Evolutionary conservation across 2,113 vertebrate genomes (phyloP).

Genomic region (Acanthochromis polyacanthus): DNA sequence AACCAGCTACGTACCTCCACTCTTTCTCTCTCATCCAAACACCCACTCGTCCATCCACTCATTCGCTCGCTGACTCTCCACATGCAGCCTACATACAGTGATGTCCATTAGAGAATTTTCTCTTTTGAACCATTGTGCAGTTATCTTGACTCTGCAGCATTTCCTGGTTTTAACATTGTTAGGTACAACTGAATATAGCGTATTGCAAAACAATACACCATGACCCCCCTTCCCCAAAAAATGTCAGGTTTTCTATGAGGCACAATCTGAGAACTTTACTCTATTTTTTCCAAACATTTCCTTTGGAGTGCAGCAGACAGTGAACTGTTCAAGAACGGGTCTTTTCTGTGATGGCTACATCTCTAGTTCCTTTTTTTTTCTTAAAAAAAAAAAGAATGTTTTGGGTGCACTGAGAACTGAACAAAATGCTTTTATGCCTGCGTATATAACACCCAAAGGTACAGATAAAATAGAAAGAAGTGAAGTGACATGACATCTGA

Average conservation of each 20-base stretch:
- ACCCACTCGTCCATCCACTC: conserved; percentile 35
- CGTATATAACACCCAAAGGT: conserved; percentile 29
- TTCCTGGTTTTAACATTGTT: conserved; percentile 37
- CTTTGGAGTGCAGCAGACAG: conserved; percentile 52
- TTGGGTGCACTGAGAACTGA: conserved; percentile 30
- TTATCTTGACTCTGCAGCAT: conserved; percentile 54
- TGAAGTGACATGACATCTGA: conserved; percentile 63
- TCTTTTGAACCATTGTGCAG: conserved; percentile 26
- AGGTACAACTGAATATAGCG: conserved; percentile 44
- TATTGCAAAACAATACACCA: conserved; percentile 35
- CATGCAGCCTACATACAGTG: conserved; percentile 43
- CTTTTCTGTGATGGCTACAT: conserved; percentile 67
- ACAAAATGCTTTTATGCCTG: conserved; percentile 38
- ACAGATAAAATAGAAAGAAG: conserved; percentile 50
- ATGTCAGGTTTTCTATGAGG: conserved; percentile 40
- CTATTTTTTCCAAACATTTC: conserved; percentile 34
- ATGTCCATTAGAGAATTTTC: conserved; percentile 27
- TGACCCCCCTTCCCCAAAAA: not conserved
- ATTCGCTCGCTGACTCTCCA: conserved; percentile 15
- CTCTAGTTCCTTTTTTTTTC: conserved; percentile 46
- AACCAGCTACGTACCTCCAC: not conserved
- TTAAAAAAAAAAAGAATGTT: not conserved
- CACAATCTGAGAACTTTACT: conserved; percentile 59
- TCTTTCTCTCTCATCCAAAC: conserved; percentile 11
- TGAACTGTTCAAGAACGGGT: conserved; percentile 28